Evolutionary conservation across 2,888 invertebrate genomes (phyloP).

Genomic region (Bombylius major): DNA sequence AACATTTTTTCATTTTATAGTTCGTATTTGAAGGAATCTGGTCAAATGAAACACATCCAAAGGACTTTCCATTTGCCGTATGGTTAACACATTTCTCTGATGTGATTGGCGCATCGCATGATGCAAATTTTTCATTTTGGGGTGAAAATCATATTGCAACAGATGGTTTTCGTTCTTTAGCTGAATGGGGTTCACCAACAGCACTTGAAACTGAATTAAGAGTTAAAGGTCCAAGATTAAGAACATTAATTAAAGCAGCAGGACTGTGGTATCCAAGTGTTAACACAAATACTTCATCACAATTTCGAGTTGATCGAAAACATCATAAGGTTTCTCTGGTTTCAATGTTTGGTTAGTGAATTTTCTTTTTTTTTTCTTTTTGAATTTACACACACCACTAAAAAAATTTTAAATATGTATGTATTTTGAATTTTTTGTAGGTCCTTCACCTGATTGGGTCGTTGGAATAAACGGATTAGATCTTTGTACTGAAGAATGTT

Average conservation of each 20-base stretch:
- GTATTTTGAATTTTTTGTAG: slow-evolving; percentile 31
- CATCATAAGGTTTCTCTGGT: slow-evolving; percentile 78
- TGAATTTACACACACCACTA: too few species aligned
- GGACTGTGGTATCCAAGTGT: slow-evolving; percentile 85
- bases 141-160: slow-evolving; percentile 75
- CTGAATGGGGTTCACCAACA: slow-evolving; percentile 62
- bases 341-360: slow-evolving; percentile 61
- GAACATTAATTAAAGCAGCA: slow-evolving; percentile 78
- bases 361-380: background rate
- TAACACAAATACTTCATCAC: slow-evolving; percentile 67
- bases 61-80: slow-evolving; percentile 80
- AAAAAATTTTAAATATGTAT: background rate
- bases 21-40: slow-evolving; percentile 85
- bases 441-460: slow-evolving; percentile 97
- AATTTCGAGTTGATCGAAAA: slow-evolving; percentile 70
- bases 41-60: slow-evolving; percentile 92
- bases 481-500: slow-evolving; percentile 77
- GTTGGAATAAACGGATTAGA: slow-evolving; percentile 83
- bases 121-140: slow-evolving; percentile 82
- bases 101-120: slow-evolving; percentile 89
- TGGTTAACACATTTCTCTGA: slow-evolving; percentile 96
- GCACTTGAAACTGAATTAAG: slow-evolving; percentile 82
- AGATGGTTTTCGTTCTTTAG: slow-evolving; percentile 72
- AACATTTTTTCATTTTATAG: slow-evolving; percentile 32
- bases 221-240: slow-evolving; percentile 58